Conservation (phyloP, 2,797 vertebrate genomes). For the Oreochromis mossambicus region DNA sequence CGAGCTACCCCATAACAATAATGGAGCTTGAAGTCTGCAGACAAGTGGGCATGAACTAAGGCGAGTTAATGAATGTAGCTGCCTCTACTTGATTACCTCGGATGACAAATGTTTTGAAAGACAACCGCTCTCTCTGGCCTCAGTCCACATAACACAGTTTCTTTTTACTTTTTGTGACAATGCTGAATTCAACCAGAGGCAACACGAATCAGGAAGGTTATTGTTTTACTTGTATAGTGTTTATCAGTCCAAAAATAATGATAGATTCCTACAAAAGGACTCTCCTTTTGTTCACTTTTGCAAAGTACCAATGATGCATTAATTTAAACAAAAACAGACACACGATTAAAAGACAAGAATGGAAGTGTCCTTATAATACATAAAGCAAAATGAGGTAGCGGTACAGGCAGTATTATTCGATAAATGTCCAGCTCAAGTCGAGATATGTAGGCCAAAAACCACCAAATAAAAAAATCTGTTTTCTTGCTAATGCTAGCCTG, state of each 20-base stretch:
- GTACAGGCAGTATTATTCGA: background rate
- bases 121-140: background rate
- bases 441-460: background rate
- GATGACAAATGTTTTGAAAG: slow-evolving; percentile 44
- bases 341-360: background rate
- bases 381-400: slow-evolving; percentile 1
- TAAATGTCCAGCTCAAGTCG: background rate
- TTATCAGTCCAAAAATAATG: background rate
- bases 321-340: background rate
- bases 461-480: slow-evolving; percentile 16
- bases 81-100: slow-evolving; percentile 26
- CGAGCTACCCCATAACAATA: slow-evolving; percentile 38
- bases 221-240: background rate
- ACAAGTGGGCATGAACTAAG: slow-evolving; percentile 37
- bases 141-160: slow-evolving; percentile 3
- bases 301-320: background rate
- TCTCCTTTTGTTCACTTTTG: background rate
- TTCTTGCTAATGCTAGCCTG: background rate
- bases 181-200: background rate
- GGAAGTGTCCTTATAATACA: background rate
- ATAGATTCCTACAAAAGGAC: background rate
- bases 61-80: slow-evolving; percentile 39
- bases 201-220: background rate
- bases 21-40: slow-evolving; percentile 56
- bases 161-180: background rate